Evolutionary conservation across 2,797 vertebrate species (phyloP).

Genomic region (Neostethus bicornis): DNA sequence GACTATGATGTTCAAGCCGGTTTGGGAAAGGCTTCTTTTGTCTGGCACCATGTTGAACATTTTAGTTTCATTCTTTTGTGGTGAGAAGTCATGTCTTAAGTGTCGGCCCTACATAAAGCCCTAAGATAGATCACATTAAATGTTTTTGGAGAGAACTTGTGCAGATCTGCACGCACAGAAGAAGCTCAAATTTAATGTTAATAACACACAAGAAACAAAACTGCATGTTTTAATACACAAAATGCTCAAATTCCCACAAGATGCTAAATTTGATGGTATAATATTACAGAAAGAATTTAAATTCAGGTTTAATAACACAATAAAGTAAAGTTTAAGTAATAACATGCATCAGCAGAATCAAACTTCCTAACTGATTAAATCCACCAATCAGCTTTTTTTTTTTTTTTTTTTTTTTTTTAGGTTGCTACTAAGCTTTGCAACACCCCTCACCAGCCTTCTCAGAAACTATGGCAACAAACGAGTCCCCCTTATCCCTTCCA

Average conservation of each 20-base stretch:
- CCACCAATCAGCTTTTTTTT: constrained; percentile 25
- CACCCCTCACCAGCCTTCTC: constrained; percentile 49
- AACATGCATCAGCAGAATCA: background rate
- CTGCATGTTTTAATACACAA: too few relatives aligned
- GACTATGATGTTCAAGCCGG: constrained; percentile 1
- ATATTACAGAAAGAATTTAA: too few relatives aligned
- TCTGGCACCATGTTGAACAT: constrained; percentile 68
- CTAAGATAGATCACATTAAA: constrained; percentile 29
- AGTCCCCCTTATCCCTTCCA: constrained; percentile 31
- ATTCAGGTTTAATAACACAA: too few relatives aligned
- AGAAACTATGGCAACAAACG: constrained; percentile 78
- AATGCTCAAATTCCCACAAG: too few relatives aligned
- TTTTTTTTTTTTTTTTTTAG: constrained; percentile 1
- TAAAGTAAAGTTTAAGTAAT: too few relatives aligned
- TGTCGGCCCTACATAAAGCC: constrained; percentile 58
- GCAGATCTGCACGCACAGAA: constrained; percentile 10
- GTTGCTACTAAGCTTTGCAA: constrained; percentile 59
- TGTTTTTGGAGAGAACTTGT: constrained; percentile 17
- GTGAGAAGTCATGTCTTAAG: constrained; percentile 62
- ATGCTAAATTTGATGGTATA: too few relatives aligned
- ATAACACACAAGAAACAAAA: constrained; percentile 4
- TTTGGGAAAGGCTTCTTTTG: constrained; percentile 68
- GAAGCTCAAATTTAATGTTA: constrained; percentile 8
- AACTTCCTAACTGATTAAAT: constrained; percentile 33
- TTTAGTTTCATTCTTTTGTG: constrained; percentile 64